Conservation (phyloP, 2,888 invertebrate genomes). For the Ditula angustiorana region DNA sequence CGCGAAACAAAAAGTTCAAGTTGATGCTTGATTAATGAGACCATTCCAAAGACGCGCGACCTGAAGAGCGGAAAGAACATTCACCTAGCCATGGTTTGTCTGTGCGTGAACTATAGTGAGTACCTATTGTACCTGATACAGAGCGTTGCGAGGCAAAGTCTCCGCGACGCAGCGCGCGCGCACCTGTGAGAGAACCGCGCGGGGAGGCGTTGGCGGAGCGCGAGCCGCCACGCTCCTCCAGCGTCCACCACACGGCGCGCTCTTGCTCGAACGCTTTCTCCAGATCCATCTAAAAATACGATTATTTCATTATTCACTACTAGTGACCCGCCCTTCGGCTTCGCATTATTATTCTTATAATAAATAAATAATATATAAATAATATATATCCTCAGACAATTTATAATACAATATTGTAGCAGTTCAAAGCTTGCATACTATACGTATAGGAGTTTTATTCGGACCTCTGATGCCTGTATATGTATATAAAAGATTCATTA, state of each 20-base stretch:
- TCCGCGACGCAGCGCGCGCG: conserved; percentile 87
- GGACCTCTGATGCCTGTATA: too few species aligned
- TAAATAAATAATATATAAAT: too few species aligned
- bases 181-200: conserved; percentile 90
- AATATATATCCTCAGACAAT: too few species aligned
- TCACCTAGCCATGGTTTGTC: conserved; percentile 21
- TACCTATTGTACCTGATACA: conserved; percentile 83
- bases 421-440: too few species aligned
- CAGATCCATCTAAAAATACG: conserved; percentile 86
- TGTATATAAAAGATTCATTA: too few species aligned
- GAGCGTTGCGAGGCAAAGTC: conserved; percentile 92
- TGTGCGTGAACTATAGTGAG: conserved; percentile 22
- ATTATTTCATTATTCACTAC: too few species aligned
- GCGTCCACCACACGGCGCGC: conserved; percentile 95
- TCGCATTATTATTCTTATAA: too few species aligned
- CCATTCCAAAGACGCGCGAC: neutral
- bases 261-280: conserved; percentile 95
- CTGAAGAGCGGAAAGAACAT: conserved; percentile 4
- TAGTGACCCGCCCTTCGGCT: too few species aligned
- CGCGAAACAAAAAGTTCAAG: neutral
- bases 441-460: too few species aligned
- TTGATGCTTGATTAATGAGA: neutral
- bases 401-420: too few species aligned
- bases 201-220: conserved; percentile 92
- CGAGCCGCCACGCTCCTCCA: conserved; percentile 92